Evolutionary conservation across 2,888 invertebrate species (phyloP).

Genomic region (Ecdyonurus torrentis): DNA sequence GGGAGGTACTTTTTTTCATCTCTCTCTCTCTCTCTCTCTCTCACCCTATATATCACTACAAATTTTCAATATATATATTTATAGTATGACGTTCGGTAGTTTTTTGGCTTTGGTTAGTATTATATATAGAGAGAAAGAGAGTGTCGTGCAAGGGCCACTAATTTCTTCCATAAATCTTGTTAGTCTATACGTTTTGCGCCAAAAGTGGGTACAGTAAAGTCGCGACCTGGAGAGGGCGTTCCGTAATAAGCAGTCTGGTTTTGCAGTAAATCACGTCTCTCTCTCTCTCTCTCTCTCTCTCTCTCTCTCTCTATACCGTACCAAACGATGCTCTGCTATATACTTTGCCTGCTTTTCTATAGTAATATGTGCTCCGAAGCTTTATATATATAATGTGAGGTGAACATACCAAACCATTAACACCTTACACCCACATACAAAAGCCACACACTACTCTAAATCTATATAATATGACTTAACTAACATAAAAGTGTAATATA

Average conservation of each 20-base stretch:
- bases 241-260: not conserved
- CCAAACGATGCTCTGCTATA: too few relatives aligned
- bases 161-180: slow-evolving; percentile 2
- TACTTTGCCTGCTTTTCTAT: too few relatives aligned
- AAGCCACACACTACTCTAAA: not conserved
- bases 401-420: not conserved
- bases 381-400: not conserved
- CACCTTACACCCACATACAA: not conserved
- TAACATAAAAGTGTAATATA: too few relatives aligned
- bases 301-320: too few relatives aligned
- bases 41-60: too few relatives aligned
- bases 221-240: not conserved
- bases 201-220: not conserved
- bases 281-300: too few relatives aligned
- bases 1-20: not conserved
- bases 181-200: not conserved
- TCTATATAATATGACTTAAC: too few relatives aligned
- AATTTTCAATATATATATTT: not conserved
- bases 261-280: not conserved
- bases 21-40: not conserved
- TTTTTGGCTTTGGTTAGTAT: not conserved
- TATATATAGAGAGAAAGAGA: too few relatives aligned
- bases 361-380: too few relatives aligned
- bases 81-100: not conserved
- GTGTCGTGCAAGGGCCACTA: slow-evolving; percentile 2